Percentiles rank a stretch among this genome's conserved stretches.
phyloP scores from a whole-genome alignment of 2,797 vertebrate species.

The Xenentodon cancila region DNA sequence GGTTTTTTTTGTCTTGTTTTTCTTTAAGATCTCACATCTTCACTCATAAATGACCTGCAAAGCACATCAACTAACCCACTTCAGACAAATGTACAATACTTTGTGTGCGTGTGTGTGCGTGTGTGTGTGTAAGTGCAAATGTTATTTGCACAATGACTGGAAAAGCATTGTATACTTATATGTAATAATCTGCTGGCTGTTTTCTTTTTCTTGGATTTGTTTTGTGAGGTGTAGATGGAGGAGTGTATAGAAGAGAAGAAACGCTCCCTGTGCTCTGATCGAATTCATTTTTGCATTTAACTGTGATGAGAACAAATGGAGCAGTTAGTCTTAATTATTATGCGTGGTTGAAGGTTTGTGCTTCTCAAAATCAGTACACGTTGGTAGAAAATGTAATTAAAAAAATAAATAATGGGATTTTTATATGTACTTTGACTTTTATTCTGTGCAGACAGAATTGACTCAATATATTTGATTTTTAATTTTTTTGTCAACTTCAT shows the following conservation, averaged over 20 bases:
- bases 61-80: no score
- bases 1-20: constrained; percentile 15
- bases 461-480: no score
- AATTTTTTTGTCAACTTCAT: no score
- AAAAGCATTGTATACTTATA: constrained; percentile 19
- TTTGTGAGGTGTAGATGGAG: no score
- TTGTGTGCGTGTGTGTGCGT: no score
- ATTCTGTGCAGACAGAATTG: no score
- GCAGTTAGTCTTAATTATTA: neutral
- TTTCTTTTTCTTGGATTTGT: neutral
- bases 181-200: constrained; percentile 41
- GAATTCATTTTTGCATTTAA: neutral
- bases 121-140: constrained; percentile 15
- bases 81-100: no score
- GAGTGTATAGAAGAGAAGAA: no score
- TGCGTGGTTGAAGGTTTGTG: constrained; percentile 13
- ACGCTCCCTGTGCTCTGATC: constrained; percentile 20
- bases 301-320: neutral
- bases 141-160: constrained; percentile 19
- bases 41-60: neutral
- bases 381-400: neutral
- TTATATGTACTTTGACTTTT: no score
- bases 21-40: constrained; percentile 47
- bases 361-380: constrained; percentile 49
- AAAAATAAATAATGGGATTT: no score